A percentile compares a stretch with the other conserved stretches of the same genome.
Evolutionary conservation across 2,888 invertebrate species (phyloP).

Genomic region (Parnassius smintheus): DNA sequence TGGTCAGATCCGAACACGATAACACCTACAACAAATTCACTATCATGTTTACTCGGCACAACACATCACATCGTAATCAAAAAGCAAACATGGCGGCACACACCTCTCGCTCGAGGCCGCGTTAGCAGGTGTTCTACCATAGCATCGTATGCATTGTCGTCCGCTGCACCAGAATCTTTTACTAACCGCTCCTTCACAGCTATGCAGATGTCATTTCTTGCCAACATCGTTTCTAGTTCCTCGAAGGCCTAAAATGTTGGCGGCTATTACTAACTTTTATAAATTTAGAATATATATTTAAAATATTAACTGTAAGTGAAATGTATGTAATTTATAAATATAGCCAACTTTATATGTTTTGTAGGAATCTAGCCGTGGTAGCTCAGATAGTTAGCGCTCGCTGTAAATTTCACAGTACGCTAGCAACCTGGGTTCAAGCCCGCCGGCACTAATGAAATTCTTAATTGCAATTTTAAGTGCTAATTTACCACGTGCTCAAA

Average conservation of each 20-base stretch:
- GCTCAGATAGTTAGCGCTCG: too few relatives aligned
- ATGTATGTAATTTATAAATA: too few relatives aligned
- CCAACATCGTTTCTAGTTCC: constrained; percentile 92
- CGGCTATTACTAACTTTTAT: not conserved
- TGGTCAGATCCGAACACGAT: constrained; percentile 98
- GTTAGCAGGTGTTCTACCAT: constrained; percentile 92
- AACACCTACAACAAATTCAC: constrained; percentile 83
- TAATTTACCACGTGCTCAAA: too few relatives aligned
- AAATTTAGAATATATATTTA: not conserved
- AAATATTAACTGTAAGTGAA: not conserved
- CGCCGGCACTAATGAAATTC: too few relatives aligned
- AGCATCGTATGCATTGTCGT: constrained; percentile 91
- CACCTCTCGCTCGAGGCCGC: constrained; percentile 94
- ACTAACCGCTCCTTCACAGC: constrained; percentile 96
- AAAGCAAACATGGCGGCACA: not conserved
- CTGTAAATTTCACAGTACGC: too few relatives aligned
- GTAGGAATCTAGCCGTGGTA: too few relatives aligned
- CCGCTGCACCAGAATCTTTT: constrained; percentile 97
- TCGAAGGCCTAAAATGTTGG: constrained; percentile 89
- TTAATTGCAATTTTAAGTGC: too few relatives aligned
- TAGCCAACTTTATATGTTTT: too few relatives aligned
- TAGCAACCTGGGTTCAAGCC: too few relatives aligned
- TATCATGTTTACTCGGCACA: not conserved
- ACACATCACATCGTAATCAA: not conserved
- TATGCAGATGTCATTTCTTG: constrained; percentile 93